These are phyloP conservation scores for Bombyx mandarina DNA, from an alignment of 1,140 invertebrate genomes.

Conservation along the genomic window DNA sequence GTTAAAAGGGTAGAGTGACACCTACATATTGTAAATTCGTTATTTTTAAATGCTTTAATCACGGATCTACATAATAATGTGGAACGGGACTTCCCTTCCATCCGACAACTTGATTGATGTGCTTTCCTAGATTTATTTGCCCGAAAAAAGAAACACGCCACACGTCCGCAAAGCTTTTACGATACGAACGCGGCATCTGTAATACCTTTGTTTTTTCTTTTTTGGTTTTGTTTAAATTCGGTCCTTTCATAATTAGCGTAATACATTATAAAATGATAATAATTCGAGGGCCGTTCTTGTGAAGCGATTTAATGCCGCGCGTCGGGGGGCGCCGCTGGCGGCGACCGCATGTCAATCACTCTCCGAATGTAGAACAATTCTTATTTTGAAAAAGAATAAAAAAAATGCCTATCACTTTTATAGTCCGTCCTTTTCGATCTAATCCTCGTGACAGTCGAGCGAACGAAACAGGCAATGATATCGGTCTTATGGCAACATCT, in stretches of 20 bases:
- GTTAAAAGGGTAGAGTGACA: constrained; percentile 28
- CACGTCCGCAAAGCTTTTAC: constrained; percentile 54
- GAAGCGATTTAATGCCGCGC: constrained; percentile 54
- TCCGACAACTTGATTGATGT: constrained; percentile 67
- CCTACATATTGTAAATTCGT: constrained; percentile 43
- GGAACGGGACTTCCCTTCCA: constrained; percentile 57
- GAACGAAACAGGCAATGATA: constrained; percentile 37
- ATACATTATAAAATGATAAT: constrained; percentile 71
- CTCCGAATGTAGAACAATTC: constrained; percentile 66
- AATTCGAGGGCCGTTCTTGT: constrained; percentile 60
- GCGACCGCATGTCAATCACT: constrained; percentile 69
- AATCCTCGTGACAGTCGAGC: constrained; percentile 16
- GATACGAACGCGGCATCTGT: constrained; percentile 41
- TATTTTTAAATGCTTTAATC: constrained; percentile 63
- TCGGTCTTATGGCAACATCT: constrained; percentile 65
- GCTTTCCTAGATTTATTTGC: constrained; percentile 63
- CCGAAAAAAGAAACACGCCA: constrained; percentile 56
- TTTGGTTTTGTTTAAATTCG: constrained; percentile 39
- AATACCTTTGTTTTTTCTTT: constrained; percentile 54
- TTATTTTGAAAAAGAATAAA: constrained; percentile 67
- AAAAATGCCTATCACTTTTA: constrained; percentile 63
- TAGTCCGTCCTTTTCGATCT: constrained; percentile 36
- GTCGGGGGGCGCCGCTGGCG: constrained; percentile 50
- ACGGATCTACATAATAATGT: constrained; percentile 64
- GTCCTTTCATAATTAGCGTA: constrained; percentile 66